Evolutionary conservation across 2,797 vertebrate genomes (phyloP), one percentile per base, ranked within the genome.

Genomic region (Micrastur ruficollis): DNA sequence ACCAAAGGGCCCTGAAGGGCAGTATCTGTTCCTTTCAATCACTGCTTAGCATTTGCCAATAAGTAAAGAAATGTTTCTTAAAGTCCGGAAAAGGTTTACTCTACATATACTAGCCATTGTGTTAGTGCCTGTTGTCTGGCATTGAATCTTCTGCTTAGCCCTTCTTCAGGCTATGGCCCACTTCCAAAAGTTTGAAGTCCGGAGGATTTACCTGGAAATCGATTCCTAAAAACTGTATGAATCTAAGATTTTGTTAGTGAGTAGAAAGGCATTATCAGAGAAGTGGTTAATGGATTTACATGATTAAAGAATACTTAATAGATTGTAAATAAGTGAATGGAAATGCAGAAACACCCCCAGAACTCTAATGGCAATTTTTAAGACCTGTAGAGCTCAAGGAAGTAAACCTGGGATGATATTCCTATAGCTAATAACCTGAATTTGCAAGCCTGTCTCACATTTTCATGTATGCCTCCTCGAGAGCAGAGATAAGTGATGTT

Each of bases 21-120:
- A 36, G 20, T 86, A 82, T 88, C 49, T 79, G 29, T 91, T 80
- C 81, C 46, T 94, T 94, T 95, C 93, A 92, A 84, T 85, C 86
- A 78, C 56, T 79, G 16, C 1, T 20, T 75, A 75, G 32, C 17
- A 9, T 81, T 96, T 75, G 36, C 52, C 36, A n/a, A 86, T 75
- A 91, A 96, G 89, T 22, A 47, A 83, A 89, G 50, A 67, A 50
- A 70, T 72, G 17, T 29, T 87, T 62, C 61, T 62, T 86, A 29
- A 87, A 88, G 49, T 62, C 46, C 61, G 71, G 66, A 44, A 50
- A 55, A 87, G 27, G 44, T 92, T 94, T 95, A 92, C 50, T 89
- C 73, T 68, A 44, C 40, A 16, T 21, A 20, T 2, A 18, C 14
- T n/a, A 31, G 53, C 53, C 21, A 14, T 44, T 80, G 47, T 90